Evolutionary conservation across 2,888 invertebrate genomes (phyloP).

Genomic region (Drosophila kokeensis): DNA sequence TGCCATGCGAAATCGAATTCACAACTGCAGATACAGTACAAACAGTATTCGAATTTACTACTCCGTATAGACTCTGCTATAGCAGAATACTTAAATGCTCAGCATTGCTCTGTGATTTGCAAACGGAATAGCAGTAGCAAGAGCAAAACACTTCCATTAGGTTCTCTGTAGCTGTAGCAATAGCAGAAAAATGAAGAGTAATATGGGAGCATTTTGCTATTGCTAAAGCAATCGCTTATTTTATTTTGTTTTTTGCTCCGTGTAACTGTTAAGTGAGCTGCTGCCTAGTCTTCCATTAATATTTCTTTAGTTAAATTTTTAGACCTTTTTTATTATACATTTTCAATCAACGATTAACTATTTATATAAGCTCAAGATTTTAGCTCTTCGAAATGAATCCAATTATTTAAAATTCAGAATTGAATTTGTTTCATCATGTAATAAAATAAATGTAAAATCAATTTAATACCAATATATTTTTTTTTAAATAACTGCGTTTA

Average conservation of each 20-base stretch:
- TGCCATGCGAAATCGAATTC: constrained; percentile 15
- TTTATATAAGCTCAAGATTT: not conserved
- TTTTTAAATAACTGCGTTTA: not conserved
- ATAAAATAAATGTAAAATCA: not conserved
- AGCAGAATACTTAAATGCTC: not conserved
- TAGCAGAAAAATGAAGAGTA: not conserved
- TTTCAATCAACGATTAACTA: not conserved
- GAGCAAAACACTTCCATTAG: not conserved
- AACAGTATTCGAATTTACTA: not conserved
- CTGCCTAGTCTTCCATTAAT: not conserved
- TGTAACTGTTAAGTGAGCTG: not conserved
- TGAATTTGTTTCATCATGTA: not conserved
- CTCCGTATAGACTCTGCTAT: too few species aligned
- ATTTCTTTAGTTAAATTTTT: fast-evolving
- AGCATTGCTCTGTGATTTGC: not conserved
- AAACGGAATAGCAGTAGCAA: too few species aligned
- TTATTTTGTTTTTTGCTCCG: not conserved
- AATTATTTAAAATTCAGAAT: not conserved
- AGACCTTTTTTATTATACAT: not conserved
- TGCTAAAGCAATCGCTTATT: not conserved
- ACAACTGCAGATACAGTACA: not conserved
- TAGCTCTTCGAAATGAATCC: fast-evolving
- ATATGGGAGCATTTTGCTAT: not conserved
- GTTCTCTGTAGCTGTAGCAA: not conserved
- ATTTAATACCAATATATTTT: not conserved